Base-by-base conservation (phyloP, 1,140 invertebrate genomes). In the Gryllus bimaculatus region DNA sequence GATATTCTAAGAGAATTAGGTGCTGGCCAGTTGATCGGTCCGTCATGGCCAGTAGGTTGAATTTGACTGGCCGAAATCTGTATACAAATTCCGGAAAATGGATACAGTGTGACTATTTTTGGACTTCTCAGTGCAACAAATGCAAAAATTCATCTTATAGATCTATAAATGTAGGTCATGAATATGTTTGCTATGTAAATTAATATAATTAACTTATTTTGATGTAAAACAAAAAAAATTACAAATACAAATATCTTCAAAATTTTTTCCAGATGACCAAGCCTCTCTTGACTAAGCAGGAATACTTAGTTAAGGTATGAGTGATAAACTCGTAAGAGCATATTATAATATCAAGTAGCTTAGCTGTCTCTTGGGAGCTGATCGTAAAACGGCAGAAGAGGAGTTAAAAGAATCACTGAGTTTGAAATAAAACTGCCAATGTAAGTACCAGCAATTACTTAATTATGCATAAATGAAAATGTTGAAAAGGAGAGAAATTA, bases 351-450 rank as follows among this genome's bases (percentile, higher is more conserved):
- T 83, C 94, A 94, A 92, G 92, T 95, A 0, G 94, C 96, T 81
- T 98, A 76, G 94, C 97, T 0, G 90, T 92, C 88, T 97, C 4
- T 89, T 99, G 54, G 97, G 97, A 18, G 94, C 95, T 8, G 87
- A 97, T 26, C 89, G 87, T 80, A 84, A 86, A 0, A 84, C 84
- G n/a, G 96, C 96, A 0, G 85, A 88, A 79, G 85, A 87, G 8
- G 94, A 98, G 83, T 88, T 99, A 73, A 89, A 88, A 26, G 92
- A 95, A 77, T 95, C 96, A 0, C 87, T 99, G 87, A 94, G 20
- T 98, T 99, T 83, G 97, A 99, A 89, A 96, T 96, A 18, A 89
- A 92, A 81, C 88, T 73, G 96, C 96, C n/a, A 97, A 97, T 84
- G 95, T 96, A 89, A 92, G 90, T 88, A 80, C 48, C 18, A 0